phyloP scores from a whole-genome alignment of 2,113 vertebrate species.

The Chloebia gouldiae region DNA sequence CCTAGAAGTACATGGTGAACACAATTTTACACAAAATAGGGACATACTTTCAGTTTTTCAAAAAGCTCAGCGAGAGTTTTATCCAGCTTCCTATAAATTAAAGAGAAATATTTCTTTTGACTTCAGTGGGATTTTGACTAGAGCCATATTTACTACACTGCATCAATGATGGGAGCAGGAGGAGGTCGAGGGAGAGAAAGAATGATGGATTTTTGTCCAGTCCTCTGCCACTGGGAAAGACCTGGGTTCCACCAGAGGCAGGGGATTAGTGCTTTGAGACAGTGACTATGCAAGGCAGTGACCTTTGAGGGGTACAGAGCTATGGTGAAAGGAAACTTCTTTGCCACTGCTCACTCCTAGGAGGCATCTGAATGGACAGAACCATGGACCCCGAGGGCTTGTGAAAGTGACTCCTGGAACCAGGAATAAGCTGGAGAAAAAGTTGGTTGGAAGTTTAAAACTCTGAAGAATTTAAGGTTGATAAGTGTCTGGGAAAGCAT shows the following conservation, averaged over 20 bases:
- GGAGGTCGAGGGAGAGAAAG: background rate
- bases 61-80: background rate
- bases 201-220: background rate
- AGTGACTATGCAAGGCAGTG: background rate
- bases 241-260: background rate
- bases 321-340: background rate
- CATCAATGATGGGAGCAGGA: background rate
- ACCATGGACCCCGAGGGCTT: background rate
- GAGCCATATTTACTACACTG: background rate
- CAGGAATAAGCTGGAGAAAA: background rate
- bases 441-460: background rate
- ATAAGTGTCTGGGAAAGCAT: background rate
- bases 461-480: background rate
- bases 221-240: background rate
- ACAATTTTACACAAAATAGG: background rate
- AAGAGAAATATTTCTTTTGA: background rate
- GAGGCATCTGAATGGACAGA: background rate
- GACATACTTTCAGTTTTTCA: background rate
- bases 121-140: background rate
- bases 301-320: background rate
- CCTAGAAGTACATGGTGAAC: background rate
- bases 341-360: background rate
- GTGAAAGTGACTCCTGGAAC: background rate
- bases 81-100: background rate
- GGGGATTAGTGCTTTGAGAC: background rate